A percentile compares a stretch with the other conserved stretches of the same genome.
Evolutionary conservation across 2,797 vertebrate genomes (phyloP).

Genomic region (Rhinichthys osculus): DNA sequence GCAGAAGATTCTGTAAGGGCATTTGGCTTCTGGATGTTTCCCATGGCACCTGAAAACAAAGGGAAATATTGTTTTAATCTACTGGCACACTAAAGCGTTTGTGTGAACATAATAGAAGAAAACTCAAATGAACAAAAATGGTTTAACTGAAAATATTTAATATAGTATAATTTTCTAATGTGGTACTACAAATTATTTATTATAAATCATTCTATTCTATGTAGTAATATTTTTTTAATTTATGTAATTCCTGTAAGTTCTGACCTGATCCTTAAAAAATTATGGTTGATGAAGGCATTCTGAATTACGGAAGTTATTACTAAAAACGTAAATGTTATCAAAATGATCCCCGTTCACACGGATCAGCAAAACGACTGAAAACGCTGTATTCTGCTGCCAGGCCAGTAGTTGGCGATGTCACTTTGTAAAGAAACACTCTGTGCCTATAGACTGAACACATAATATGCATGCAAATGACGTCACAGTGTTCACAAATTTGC

Average conservation of each 20-base stretch:
- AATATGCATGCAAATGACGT: background rate
- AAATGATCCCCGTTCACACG: background rate
- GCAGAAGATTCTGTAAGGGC: background rate
- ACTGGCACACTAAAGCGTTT: background rate
- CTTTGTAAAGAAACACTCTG: background rate
- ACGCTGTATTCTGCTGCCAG: background rate
- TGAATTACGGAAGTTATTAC: background rate
- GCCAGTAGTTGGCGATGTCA: background rate
- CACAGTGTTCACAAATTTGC: background rate
- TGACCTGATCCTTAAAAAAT: background rate
- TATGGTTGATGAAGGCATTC: background rate
- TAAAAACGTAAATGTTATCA: background rate
- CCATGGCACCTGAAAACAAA: slow-evolving; percentile 10
- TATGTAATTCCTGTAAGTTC: background rate
- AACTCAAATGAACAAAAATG: background rate
- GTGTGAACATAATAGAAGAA: background rate
- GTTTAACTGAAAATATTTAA: background rate
- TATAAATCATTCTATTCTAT: background rate
- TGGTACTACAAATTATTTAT: background rate
- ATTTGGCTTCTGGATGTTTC: background rate
- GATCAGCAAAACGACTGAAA: background rate
- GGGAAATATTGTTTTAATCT: background rate
- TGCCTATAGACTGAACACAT: background rate
- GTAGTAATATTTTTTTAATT: background rate
- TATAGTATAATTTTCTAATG: background rate